phyloP scores from a whole-genome alignment of 1,140 invertebrate genomes.

The Drosophila tristis region DNA sequence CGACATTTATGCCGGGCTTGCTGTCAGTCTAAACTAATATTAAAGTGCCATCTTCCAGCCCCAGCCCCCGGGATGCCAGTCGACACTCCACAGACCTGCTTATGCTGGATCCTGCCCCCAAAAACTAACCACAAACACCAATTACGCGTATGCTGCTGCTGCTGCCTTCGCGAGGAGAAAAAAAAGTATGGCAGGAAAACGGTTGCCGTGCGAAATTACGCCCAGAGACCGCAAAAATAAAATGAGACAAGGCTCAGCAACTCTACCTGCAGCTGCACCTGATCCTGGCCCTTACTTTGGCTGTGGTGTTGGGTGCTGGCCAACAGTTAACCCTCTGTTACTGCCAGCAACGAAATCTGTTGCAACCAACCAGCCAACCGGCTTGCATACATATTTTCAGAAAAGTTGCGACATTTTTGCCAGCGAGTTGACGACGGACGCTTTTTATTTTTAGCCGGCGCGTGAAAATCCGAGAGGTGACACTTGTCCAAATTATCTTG shows the following conservation, averaged over 20 bases:
- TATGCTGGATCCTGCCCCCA: conserved; percentile 14
- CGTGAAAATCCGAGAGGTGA: conserved; percentile 81
- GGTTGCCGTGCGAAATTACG: conserved; percentile 45
- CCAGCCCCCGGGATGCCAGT: background rate
- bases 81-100: conserved; percentile 24
- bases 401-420: conserved; percentile 49
- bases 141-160: conserved; percentile 51
- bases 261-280: conserved; percentile 28
- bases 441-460: conserved; percentile 58
- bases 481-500: conserved; percentile 82
- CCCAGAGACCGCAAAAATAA: conserved; percentile 47
- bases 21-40: conserved; percentile 46
- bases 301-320: too few relatives aligned
- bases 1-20: background rate
- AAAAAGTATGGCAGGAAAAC: conserved; percentile 25
- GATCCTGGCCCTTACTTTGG: conserved; percentile 13
- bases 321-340: conserved; percentile 50
- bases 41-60: conserved; percentile 54
- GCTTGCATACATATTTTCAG: conserved; percentile 40
- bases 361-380: conserved; percentile 1
- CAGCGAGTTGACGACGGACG: conserved; percentile 4
- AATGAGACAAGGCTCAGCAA: conserved; percentile 22
- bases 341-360: background rate
- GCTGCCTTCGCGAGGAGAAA: conserved; percentile 1
- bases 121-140: conserved; percentile 62